These are phyloP conservation scores for Synodontis membranacea DNA, from an alignment of 2,113 vertebrate genomes.

Conservation along the genomic window DNA sequence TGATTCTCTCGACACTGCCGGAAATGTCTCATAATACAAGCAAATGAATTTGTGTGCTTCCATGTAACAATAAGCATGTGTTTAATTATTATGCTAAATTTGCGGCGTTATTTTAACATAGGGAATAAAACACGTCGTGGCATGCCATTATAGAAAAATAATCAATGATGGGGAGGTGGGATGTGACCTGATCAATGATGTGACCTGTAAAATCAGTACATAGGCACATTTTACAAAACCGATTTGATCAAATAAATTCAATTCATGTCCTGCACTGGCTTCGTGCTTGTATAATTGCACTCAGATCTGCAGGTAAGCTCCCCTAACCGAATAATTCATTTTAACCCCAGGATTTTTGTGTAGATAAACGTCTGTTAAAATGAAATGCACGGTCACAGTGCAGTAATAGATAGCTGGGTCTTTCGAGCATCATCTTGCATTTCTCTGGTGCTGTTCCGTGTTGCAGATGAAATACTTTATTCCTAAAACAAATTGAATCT, in stretches of 20 bases:
- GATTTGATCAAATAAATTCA: background rate
- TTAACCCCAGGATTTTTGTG: constrained; percentile 8
- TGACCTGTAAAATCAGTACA: no score
- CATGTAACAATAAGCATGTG: background rate
- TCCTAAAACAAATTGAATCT: constrained; percentile 10
- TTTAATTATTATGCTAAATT: constrained; percentile 9
- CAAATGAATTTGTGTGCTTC: constrained; percentile 3
- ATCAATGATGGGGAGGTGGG: background rate
- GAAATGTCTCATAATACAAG: constrained; percentile 10
- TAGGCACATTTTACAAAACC: background rate
- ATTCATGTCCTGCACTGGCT: background rate
- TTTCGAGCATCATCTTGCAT: background rate
- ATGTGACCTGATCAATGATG: no score
- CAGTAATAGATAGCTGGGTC: background rate
- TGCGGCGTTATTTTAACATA: background rate
- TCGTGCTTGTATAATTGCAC: background rate
- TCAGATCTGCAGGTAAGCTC: background rate
- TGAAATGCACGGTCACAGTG: background rate
- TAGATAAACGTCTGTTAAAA: constrained; percentile 9
- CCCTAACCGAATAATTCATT: background rate
- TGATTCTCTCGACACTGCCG: constrained; percentile 18
- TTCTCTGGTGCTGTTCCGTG: constrained; percentile 10
- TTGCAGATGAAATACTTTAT: constrained; percentile 22
- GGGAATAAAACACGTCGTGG: background rate
- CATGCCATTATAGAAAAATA: background rate